Evolutionary conservation across 2,888 invertebrate genomes (phyloP).

Genomic region (Ophioninae sp.): DNA sequence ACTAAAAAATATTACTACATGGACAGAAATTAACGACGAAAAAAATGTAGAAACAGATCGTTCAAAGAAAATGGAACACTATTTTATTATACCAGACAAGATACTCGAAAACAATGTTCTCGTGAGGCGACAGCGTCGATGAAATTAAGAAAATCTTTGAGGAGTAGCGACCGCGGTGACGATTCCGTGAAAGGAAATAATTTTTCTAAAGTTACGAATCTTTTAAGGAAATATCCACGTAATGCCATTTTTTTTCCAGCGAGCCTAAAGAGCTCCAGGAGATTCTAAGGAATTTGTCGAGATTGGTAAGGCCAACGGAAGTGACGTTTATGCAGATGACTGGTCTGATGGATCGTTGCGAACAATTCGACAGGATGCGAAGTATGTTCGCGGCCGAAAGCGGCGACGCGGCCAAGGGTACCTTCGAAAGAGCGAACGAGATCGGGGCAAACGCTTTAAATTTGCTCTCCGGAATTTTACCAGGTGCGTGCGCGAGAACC

Average conservation of each 20-base stretch:
- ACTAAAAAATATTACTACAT: no score
- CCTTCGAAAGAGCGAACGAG: conserved; percentile 74
- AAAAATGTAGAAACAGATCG: no score
- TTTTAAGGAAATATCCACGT: not conserved
- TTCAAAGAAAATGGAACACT: no score
- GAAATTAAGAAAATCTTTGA: not conserved
- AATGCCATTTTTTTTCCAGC: conserved; percentile 81
- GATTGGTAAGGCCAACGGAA: conserved; percentile 85
- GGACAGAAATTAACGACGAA: no score
- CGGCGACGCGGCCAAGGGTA: conserved; percentile 58
- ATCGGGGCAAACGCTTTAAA: conserved; percentile 87
- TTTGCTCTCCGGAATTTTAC: conserved; percentile 90
- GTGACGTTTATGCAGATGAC: conserved; percentile 90
- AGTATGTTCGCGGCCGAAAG: conserved; percentile 37
- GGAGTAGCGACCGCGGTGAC: no score
- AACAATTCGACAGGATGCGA: conserved; percentile 83
- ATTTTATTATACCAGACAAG: no score
- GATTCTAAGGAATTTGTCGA: conserved; percentile 85
- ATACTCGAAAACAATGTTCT: no score
- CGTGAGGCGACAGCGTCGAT: no score
- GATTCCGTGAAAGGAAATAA: no score
- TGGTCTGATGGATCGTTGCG: conserved; percentile 90
- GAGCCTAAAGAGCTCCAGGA: conserved; percentile 87
- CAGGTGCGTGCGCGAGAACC: conserved; percentile 83
- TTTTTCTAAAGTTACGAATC: no score